phyloP scores from a whole-genome alignment of 2,797 vertebrate species.

The Anisognathus igniventris region DNA sequence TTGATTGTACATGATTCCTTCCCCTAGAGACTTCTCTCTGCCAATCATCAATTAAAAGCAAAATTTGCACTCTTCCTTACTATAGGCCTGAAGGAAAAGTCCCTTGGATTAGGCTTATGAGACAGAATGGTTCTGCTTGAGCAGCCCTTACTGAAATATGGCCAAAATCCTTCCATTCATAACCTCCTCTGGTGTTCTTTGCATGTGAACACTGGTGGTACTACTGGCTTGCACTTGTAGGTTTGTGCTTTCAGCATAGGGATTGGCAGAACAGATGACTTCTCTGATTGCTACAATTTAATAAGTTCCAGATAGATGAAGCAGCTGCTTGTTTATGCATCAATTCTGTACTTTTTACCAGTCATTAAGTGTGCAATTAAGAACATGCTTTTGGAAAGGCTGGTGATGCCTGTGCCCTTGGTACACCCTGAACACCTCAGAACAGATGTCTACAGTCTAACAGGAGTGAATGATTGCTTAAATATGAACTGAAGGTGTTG shows the following conservation, averaged over 20 bases:
- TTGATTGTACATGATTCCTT: background rate
- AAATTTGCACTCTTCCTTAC: background rate
- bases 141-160: constrained; percentile 12
- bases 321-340: constrained; percentile 54
- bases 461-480: background rate
- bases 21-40: background rate
- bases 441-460: background rate
- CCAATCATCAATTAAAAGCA: background rate
- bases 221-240: background rate
- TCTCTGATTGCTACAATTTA: constrained; percentile 43
- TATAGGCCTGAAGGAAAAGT: background rate
- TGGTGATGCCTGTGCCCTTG: background rate
- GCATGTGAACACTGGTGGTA: background rate
- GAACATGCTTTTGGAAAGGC: background rate
- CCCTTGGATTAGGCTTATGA: background rate
- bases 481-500: background rate
- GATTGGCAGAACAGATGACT: constrained; percentile 27
- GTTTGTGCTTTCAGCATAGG: background rate
- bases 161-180: background rate
- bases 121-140: constrained; percentile 22
- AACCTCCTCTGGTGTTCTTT: background rate
- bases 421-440: background rate
- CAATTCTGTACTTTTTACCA: background rate
- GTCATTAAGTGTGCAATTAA: background rate
- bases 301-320: constrained; percentile 28